A percentile compares a stretch with the other conserved stretches of the same genome.
phyloP scores from a whole-genome alignment of 2,797 vertebrate genomes.

The Aeoliscus strigatus region DNA sequence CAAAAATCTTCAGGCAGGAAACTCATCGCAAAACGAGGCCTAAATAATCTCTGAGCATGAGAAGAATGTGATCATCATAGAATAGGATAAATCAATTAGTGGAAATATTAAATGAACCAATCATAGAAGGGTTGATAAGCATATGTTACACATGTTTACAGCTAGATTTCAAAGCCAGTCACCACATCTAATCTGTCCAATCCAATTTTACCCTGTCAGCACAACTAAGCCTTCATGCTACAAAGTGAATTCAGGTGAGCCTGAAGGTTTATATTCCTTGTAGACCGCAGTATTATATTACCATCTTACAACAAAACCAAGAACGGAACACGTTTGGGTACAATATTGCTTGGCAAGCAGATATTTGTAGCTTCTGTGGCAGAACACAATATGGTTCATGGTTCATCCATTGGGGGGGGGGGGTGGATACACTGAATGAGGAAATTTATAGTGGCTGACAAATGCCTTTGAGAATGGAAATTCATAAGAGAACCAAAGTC shows the following conservation, averaged over 20 bases:
- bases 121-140: not conserved
- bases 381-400: not conserved
- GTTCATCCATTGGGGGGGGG: no score
- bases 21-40: not conserved
- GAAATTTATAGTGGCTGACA: no score
- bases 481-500: slow-evolving; percentile 13
- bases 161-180: slow-evolving; percentile 9
- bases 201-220: slow-evolving; percentile 9
- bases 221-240: not conserved
- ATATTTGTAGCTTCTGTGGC: slow-evolving; percentile 2
- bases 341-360: slow-evolving; percentile 7
- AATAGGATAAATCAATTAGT: no score
- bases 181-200: slow-evolving; percentile 4
- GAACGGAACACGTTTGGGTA: not conserved
- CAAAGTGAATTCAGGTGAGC: slow-evolving; percentile 1
- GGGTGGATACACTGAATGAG: no score
- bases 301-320: slow-evolving; percentile 1
- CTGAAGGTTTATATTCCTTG: not conserved
- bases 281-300: not conserved
- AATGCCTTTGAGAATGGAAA: no score
- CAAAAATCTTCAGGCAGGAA: not conserved
- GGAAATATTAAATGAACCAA: slow-evolving; percentile 8
- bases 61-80: no score
- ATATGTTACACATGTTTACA: slow-evolving; percentile 2
- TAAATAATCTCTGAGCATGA: no score